Percentiles rank a stretch among this genome's conserved stretches.
These are phyloP conservation scores for Melanerpes aurifrons DNA, from an alignment of 2,113 vertebrate species.

Conservation along the genomic window DNA sequence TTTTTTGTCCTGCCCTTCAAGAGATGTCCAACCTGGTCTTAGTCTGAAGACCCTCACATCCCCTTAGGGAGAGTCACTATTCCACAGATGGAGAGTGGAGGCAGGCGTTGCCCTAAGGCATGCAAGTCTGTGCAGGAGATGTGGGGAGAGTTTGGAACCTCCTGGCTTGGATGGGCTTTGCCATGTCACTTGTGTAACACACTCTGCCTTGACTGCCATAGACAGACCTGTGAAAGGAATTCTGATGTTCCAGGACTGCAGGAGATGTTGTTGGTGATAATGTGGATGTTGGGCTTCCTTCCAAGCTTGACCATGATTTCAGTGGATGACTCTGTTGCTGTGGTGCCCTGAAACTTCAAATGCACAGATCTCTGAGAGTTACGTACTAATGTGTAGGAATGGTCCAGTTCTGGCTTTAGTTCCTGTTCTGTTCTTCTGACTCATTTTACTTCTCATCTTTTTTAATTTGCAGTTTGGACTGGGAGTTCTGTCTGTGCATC, in stretches of 20 bases:
- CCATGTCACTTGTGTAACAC: rapidly evolving
- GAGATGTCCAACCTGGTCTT: background rate
- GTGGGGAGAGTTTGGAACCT: background rate
- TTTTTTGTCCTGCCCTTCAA: background rate
- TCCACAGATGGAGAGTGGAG: background rate
- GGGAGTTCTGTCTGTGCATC: background rate
- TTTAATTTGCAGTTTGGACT: background rate
- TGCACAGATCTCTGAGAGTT: background rate
- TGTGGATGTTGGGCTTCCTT: background rate
- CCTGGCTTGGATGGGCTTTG: background rate
- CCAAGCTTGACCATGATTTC: background rate
- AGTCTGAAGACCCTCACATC: rapidly evolving
- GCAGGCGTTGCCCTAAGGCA: background rate
- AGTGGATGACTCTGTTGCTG: background rate
- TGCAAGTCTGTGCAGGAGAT: background rate
- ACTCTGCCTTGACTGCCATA: background rate
- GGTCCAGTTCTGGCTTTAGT: background rate
- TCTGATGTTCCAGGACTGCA: background rate
- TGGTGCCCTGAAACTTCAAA: background rate
- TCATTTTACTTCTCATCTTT: background rate
- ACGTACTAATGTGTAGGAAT: background rate
- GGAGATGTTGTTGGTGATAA: background rate
- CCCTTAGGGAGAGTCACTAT: background rate
- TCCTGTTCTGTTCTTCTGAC: background rate
- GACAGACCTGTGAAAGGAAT: background rate